Evolutionary conservation across 1,140 invertebrate genomes (phyloP), one percentile per base, ranked within the genome.

Genomic region (Bombus confusus): DNA sequence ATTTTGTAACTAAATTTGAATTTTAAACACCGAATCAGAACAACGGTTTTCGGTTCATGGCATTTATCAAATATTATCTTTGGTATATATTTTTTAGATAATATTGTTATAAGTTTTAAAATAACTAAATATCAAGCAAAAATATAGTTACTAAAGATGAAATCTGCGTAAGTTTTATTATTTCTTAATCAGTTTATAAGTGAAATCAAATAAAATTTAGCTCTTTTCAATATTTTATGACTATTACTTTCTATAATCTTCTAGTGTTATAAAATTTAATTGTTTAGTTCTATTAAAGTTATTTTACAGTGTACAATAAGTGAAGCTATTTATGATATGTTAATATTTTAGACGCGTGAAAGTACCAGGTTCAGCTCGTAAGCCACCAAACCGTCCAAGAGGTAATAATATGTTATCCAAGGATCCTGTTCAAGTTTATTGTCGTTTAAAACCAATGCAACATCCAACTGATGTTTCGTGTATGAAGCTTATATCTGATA

Each of bases 361-460:
- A 83, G 85, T 92, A 34, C 91, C 93, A 71, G 59, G 89, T 15
- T 94, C 93, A 13, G 91, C 93, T 18, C 88, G 91, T 59, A 95
- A 94, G 47, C 90, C 91, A 25, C 18, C 73, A 18, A 83, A 37
- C 18, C 88, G 93, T 47, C 83, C 90, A 0, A 93, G 90, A 47
- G 89, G 88, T 41, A 92, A 91, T 22, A 92, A 93, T 57, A 91
- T 91, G 77, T 12, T 84, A 34, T 91, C 91, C 0, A 95, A 94
- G 87, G 97, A 98, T 92, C 97, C 98, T 0, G 97, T 98, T 0
- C 96, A 98, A 96, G 98, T 99, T 3, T 99, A 96, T 92, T 98
- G 98, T 92, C 96, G 98, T 66, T 94, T 98, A 52, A 95, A 97
- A 28, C 98, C 98, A 0, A 95, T 98, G 90, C 96, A 97, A 87